Evolutionary conservation across 2,113 vertebrate species (phyloP).

Genomic region (Eudorcas thomsonii): DNA sequence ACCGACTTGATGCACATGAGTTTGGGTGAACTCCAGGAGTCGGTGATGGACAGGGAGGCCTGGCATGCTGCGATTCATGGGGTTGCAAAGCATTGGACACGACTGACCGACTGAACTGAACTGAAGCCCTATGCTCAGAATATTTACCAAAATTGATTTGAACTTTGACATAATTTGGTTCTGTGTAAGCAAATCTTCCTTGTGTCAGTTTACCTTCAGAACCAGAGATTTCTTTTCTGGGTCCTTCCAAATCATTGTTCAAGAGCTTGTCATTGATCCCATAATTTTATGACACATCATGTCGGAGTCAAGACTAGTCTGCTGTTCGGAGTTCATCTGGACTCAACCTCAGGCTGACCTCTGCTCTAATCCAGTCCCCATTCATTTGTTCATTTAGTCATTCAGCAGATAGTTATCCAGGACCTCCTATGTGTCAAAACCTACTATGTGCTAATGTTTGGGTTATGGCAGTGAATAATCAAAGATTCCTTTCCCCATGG

Average conservation of each 20-base stretch:
- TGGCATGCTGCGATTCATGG: too few species aligned
- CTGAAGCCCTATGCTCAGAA: not conserved
- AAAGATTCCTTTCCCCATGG: not conserved
- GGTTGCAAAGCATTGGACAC: accelerated
- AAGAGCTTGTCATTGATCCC: not conserved
- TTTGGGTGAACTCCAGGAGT: too few species aligned
- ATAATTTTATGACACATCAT: not conserved
- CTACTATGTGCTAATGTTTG: not conserved
- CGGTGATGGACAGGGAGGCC: too few species aligned
- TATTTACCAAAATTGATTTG: not conserved
- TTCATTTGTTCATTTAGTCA: not conserved
- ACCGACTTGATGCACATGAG: accelerated
- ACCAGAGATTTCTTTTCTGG: not conserved
- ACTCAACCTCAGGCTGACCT: not conserved
- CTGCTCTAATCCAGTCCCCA: not conserved
- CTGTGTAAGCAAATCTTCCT: not conserved
- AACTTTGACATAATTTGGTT: not conserved
- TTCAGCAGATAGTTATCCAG: not conserved
- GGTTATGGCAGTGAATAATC: not conserved
- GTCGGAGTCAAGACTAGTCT: not conserved
- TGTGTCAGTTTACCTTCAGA: not conserved
- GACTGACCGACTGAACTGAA: too few species aligned
- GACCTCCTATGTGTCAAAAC: not conserved
- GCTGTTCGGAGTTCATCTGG: not conserved
- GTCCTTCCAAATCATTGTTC: not conserved